Base-by-base conservation (phyloP, 2,888 invertebrate species). In the Spilosoma lubricipeda region DNA sequence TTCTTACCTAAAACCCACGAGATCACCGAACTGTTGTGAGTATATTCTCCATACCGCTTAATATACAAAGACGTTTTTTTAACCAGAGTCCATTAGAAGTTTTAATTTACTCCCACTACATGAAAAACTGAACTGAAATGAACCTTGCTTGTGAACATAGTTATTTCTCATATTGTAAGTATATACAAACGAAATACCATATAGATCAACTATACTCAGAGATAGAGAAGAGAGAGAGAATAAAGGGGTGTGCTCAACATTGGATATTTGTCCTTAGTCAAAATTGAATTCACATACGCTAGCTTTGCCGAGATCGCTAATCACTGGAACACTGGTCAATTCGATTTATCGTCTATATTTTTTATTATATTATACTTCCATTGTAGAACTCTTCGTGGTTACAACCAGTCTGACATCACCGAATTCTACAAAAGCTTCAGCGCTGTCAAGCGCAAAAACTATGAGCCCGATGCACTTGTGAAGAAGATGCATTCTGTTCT, bases 21-120 rank as follows among this genome's bases (percentile, higher is more conserved):
- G 42, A 88, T 93, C 5, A 91, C 91, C 0, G 80, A 90, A 11
- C 86, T 95, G 63, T 76, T 95, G 95, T 95, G 85, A 92, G 94
- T 90, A n/a, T 63, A 3, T 27, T 63, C 18, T 30, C 15, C 27
- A 30, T 30, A 13, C 15, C 27, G 3, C 27, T 63, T 15, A 59
- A 39, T 11, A 39, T 1, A 11, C 39, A 39, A 3, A 33, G 33
- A 33, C 33, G 33, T 33, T 33, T 3, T 3, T 33, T 3, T n/a
- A n/a, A n/a, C n/a, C 33, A 3, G 33, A 33, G 33, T 33, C 2
- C 33, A 1, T 33, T 33, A 1, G 33, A 33, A 33, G 33, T 33
- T 33, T 33, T 33, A 33, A 33, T 33, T 33, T 33, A 1, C 33
- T 33, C 33, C 33, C 33, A 33, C 33, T 33, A 33, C 33, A 33